Evolutionary conservation across 2,888 invertebrate genomes (phyloP).

Genomic region (Scaptomyza cyrtandrae): DNA sequence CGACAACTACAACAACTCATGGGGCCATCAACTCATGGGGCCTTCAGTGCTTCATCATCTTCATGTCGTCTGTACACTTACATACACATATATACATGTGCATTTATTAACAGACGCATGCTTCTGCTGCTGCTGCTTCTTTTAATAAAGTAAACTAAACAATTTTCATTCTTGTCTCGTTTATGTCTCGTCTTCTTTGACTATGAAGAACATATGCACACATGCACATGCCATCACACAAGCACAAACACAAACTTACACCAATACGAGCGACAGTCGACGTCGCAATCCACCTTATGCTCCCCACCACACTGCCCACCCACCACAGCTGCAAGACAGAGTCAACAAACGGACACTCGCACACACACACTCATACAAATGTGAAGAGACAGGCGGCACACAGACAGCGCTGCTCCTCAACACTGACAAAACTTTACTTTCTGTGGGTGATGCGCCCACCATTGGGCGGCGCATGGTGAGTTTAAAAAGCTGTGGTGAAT

Average conservation of each 20-base stretch:
- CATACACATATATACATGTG: conserved; percentile 7
- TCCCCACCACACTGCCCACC: conserved; percentile 42
- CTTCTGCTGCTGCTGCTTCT: conserved; percentile 49
- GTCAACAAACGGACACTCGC: conserved; percentile 77
- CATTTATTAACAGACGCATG: conserved; percentile 45
- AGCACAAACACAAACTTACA: conserved; percentile 9
- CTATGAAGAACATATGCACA: conserved; percentile 52
- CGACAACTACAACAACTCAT: conserved; percentile 34
- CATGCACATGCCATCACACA: conserved; percentile 15
- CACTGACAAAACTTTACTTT: conserved; percentile 50
- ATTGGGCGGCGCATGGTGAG: conserved; percentile 59
- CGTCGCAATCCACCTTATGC: conserved; percentile 39
- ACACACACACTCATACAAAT: conserved; percentile 38
- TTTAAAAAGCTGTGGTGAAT: conserved; percentile 58
- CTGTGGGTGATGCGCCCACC: conserved; percentile 50
- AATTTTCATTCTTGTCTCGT: conserved; percentile 81
- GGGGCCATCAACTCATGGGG: conserved; percentile 36
- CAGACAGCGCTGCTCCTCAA: conserved; percentile 37
- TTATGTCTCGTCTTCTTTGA: conserved; percentile 73
- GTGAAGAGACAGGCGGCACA: conserved; percentile 36
- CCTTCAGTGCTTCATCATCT: conserved; percentile 69
- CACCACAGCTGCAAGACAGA: conserved; percentile 56
- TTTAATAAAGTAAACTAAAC: conserved; percentile 81
- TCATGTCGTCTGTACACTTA: conserved; percentile 60
- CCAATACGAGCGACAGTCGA: conserved; percentile 8